phyloP scores from a whole-genome alignment of 2,797 vertebrate genomes.

The Spondyliosoma cantharus region DNA sequence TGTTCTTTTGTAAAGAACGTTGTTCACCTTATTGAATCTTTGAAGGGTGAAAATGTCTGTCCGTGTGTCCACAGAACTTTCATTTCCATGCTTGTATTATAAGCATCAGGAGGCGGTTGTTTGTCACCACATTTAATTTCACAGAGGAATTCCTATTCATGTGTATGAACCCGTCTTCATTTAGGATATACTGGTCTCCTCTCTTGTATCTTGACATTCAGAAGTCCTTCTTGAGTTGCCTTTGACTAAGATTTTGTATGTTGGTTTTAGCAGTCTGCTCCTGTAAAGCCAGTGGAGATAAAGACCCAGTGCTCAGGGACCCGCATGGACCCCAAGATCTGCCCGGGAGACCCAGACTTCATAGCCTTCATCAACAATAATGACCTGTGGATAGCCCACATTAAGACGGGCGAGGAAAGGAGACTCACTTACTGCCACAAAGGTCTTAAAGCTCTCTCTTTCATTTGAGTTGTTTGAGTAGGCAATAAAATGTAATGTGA shows the following conservation, averaged over 20 bases:
- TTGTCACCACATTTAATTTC: not conserved
- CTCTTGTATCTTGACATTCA: not conserved
- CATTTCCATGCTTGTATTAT: not conserved
- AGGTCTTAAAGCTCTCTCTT: conserved; percentile 66
- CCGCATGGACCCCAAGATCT: conserved; percentile 99
- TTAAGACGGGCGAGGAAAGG: conserved; percentile 88
- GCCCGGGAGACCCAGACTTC: conserved; percentile 91
- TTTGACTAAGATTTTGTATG: conserved; percentile 53
- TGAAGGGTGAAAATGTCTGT: not conserved
- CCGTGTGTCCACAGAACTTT: not conserved
- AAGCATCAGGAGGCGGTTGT: not conserved
- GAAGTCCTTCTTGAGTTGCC: not conserved
- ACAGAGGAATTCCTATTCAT: not conserved
- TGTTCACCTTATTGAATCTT: not conserved
- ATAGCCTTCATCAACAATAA: conserved; percentile 98
- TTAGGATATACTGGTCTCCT: not conserved
- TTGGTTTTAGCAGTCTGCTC: conserved; percentile 84
- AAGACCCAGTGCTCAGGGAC: conserved; percentile 96
- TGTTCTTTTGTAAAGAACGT: not conserved
- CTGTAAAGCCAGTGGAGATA: conserved; percentile 96
- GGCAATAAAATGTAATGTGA: not conserved
- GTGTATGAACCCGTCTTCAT: not conserved
- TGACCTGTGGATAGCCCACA: conserved; percentile 94
- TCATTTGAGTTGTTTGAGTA: not conserved
- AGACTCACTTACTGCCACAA: conserved; percentile 86